These are phyloP conservation scores for Chouioia cunea DNA, from an alignment of 2,888 invertebrate genomes.

Conservation along the genomic window DNA sequence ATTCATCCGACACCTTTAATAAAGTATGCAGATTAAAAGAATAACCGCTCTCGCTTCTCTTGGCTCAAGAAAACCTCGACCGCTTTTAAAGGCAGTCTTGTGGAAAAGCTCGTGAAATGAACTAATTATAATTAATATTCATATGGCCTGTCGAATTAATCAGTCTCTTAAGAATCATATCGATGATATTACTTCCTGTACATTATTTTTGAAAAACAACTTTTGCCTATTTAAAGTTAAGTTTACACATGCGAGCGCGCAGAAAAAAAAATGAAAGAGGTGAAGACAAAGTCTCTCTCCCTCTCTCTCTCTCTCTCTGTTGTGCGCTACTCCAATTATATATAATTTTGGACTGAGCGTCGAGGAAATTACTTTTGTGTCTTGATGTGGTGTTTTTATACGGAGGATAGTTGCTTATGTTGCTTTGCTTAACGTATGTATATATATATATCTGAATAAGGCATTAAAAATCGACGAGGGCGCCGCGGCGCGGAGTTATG, in stretches of 20 bases:
- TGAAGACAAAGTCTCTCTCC: conserved; percentile 33
- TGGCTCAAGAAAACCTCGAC: too few relatives aligned
- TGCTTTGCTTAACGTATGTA: not conserved
- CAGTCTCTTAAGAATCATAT: too few relatives aligned
- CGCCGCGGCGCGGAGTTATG: conserved; percentile 24
- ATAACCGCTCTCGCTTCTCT: too few relatives aligned
- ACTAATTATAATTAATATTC: too few relatives aligned
- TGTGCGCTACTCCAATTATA: conserved; percentile 46
- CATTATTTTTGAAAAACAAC: too few relatives aligned
- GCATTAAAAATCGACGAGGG: conserved; percentile 39
- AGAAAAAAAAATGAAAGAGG: conserved; percentile 18
- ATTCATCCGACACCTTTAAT: too few relatives aligned
- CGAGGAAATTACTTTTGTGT: conserved; percentile 48
- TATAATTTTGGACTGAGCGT: conserved; percentile 47
- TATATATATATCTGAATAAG: conserved; percentile 5
- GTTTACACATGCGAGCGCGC: conserved; percentile 41
- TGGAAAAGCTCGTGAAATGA: too few relatives aligned
- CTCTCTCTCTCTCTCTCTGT: not conserved
- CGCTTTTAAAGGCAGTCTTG: too few relatives aligned
- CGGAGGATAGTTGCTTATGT: conserved; percentile 13
- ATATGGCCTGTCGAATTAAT: too few relatives aligned
- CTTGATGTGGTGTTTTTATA: conserved; percentile 37
- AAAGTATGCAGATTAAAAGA: too few relatives aligned
- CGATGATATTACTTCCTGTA: too few relatives aligned
- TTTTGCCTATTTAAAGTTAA: not conserved